phyloP scores from a whole-genome alignment of 2,888 invertebrate species.

The Sthenelais limicola region DNA sequence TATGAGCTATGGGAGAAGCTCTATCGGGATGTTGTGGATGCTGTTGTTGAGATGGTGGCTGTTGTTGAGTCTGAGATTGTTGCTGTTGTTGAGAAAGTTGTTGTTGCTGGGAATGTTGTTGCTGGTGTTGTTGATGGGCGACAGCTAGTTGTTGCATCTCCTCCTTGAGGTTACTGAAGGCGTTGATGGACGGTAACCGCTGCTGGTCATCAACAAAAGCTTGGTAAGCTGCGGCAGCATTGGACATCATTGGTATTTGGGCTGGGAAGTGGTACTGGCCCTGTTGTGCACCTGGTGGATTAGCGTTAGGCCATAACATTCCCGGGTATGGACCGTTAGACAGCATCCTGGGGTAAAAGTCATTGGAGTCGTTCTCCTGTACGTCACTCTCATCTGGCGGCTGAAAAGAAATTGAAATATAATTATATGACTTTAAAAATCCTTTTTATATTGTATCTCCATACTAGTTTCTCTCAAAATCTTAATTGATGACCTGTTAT shows the following conservation, averaged over 20 bases:
- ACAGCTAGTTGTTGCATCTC: constrained; percentile 52
- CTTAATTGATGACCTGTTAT: too few species aligned
- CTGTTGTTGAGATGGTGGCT: constrained; percentile 29
- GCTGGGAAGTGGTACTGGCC: constrained; percentile 6
- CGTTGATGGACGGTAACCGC: constrained; percentile 32
- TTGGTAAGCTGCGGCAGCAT: constrained; percentile 18
- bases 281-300: neutral
- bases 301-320: constrained; percentile 1
- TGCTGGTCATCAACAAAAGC: constrained; percentile 26
- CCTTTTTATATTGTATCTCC: too few species aligned
- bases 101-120: constrained; percentile 6
- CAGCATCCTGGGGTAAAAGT: too few species aligned
- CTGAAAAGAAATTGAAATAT: too few species aligned
- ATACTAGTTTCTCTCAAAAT: too few species aligned
- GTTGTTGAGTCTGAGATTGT: constrained; percentile 11
- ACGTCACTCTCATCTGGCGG: too few species aligned
- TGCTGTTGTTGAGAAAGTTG: constrained; percentile 21
- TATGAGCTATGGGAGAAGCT: too few species aligned
- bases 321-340: constrained; percentile 8
- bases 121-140: constrained; percentile 50
- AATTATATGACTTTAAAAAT: too few species aligned
- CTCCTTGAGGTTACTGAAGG: constrained; percentile 48
- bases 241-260: neutral
- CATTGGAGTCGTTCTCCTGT: too few species aligned
- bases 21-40: constrained; percentile 10